Evolutionary conservation across 2,113 vertebrate species (phyloP), one percentile per base, ranked within the genome.

Genomic region (Sander vitreus): DNA sequence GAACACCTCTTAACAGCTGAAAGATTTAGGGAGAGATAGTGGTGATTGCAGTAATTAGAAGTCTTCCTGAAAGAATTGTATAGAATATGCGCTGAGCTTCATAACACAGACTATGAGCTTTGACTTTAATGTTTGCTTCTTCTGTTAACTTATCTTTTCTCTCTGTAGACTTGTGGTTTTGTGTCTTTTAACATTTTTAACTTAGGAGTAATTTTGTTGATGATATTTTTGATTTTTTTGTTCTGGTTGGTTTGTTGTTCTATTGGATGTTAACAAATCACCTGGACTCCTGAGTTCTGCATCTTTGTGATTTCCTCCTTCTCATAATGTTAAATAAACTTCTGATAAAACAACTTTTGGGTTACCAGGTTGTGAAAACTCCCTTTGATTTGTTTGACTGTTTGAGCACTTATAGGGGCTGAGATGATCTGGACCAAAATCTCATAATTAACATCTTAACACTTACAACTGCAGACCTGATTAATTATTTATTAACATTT

Each of bases 61-160:
- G n/a, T n/a, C n/a, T n/a, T n/a, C n/a, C n/a, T n/a, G n/a, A n/a
- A n/a, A n/a, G n/a, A n/a, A n/a, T n/a, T n/a, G n/a, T n/a, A n/a
- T n/a, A n/a, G n/a, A n/a, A n/a, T n/a, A n/a, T n/a, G n/a, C n/a
- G n/a, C n/a, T n/a, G n/a, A n/a, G n/a, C n/a, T n/a, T n/a, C n/a
- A n/a, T 39, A 76, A 77, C 45, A 76, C 23, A 63, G 12, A 50
- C 16, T 55, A 54, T 25, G 16, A 60, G 36, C 57, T 78, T 53
- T 72, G 43, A 27, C 39, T 64, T 55, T 5, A 65, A 3, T 45
- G n/a, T 60, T 18, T 27, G 25, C 55, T 62, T 63, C 4, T 62
- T 71, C 1, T 75, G 2, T 36, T 25, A 12, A 33, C 7, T 45
- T 27, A 27, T 58, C 9, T 10, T 69, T 12, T 21, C 13, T 77